Base-by-base conservation (phyloP, 2,113 vertebrate genomes). In the Lophochroa leadbeateri region DNA sequence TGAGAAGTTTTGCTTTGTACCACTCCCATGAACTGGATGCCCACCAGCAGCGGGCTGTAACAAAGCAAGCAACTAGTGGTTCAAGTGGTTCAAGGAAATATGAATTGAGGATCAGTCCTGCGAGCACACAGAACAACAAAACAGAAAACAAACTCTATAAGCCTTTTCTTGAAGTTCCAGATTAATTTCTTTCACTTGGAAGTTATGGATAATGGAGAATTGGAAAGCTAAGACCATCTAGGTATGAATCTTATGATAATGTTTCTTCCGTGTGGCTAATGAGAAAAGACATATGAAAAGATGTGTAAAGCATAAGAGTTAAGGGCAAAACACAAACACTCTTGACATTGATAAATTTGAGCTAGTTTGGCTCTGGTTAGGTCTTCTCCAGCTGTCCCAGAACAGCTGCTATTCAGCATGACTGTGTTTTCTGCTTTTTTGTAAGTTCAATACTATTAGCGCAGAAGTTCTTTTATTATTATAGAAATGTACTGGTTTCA, bases 281-380 rank as follows among this genome's bases (percentile, higher is more conserved):
- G 72, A 90, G 57, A 89, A 86, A 82, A 82, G 67, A 63, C 37
- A 27, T 25, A 44, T 5, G 49, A 76, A 92, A 79, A 89, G 55
- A 33, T 27, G 28, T 39, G 44, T 61, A 82, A 92, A 82, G 16
- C 4, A 0, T 46, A 33, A 91, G 46, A 89, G 29, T 60, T 81
- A 71, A 85, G 53, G 61, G 88, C 28, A 89, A 84, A 94, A 47
- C 31, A 52, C 52, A 84, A 92, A 44, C 31, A 47, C 44, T 79
- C 25, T 47, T 84, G 88, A 76, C 76, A 63, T 47, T 80, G 82
- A 90, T 53, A 72, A 94, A 94, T 92, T 57, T 84, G 86, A 90
- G 49, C 21, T 49, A 53, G 69, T 90, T 86, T 91, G 77, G 63
- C 57, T 89, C 79, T 61, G 52, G 17, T 76, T 82, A 69, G 37